These are phyloP conservation scores for Erebia palarica DNA, from an alignment of 2,888 invertebrate species.

Conservation along the genomic window DNA sequence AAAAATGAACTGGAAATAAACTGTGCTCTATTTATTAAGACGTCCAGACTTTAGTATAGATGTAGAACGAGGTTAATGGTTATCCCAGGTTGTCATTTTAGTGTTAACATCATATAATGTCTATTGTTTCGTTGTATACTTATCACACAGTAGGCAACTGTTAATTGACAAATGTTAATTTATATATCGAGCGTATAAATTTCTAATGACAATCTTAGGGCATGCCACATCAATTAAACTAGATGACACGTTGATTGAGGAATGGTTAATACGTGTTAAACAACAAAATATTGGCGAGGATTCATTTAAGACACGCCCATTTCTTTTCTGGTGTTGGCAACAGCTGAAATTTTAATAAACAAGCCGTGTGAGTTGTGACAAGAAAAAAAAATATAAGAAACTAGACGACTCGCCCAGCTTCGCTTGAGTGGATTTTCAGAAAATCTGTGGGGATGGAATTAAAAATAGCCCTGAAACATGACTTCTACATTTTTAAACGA, in stretches of 20 bases:
- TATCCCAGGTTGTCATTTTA: background rate
- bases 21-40: background rate
- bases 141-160: background rate
- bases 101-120: background rate
- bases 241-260: slow-evolving; percentile 37
- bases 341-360: slow-evolving; percentile 17
- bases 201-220: slow-evolving; percentile 4
- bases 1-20: background rate
- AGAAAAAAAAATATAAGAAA: background rate
- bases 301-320: slow-evolving; percentile 30
- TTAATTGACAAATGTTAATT: slow-evolving; percentile 3
- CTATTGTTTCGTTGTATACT: background rate
- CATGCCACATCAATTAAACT: slow-evolving; percentile 34
- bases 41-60: background rate
- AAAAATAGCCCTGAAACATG: no score
- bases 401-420: no score
- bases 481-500: no score
- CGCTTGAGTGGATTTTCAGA: no score
- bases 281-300: slow-evolving; percentile 34
- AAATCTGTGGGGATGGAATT: no score
- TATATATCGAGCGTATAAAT: background rate
- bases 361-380: background rate
- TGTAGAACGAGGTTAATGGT: slow-evolving; percentile 9
- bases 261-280: slow-evolving; percentile 25
- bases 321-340: slow-evolving; percentile 30